Evolutionary conservation across 2,113 vertebrate species (phyloP).

Genomic region (Bubo scandiacus): DNA sequence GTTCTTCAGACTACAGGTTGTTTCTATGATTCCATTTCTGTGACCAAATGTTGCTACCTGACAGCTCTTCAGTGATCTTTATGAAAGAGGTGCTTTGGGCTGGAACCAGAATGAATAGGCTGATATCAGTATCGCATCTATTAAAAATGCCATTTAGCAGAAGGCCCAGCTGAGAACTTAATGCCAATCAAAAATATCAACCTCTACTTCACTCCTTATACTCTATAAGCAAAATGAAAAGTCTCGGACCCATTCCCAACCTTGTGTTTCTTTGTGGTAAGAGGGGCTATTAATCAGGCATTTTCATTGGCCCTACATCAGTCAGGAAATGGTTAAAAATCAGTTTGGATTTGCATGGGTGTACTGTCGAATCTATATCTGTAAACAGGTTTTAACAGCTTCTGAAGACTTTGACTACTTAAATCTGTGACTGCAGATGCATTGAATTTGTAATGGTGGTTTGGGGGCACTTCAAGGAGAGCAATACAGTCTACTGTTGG

Average conservation of each 20-base stretch:
- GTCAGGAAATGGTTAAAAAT: background rate
- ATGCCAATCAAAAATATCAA: background rate
- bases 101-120: background rate
- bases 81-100: background rate
- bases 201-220: background rate
- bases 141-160: background rate
- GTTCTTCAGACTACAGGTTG: background rate
- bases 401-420: background rate
- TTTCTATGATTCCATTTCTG: background rate
- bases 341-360: background rate
- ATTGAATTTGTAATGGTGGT: background rate
- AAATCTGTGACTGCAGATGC: background rate
- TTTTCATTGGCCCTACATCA: background rate
- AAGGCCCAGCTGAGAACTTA: background rate
- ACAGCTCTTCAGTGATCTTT: background rate
- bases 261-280: background rate
- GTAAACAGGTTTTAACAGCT: background rate
- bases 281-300: background rate
- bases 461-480: background rate
- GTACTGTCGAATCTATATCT: background rate
- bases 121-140: background rate
- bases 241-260: background rate
- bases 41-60: background rate
- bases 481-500: background rate
- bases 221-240: background rate